Evolutionary conservation across 2,888 invertebrate species (phyloP), one percentile per base, ranked within the genome.

Genomic region (Trachelus tabidus): DNA sequence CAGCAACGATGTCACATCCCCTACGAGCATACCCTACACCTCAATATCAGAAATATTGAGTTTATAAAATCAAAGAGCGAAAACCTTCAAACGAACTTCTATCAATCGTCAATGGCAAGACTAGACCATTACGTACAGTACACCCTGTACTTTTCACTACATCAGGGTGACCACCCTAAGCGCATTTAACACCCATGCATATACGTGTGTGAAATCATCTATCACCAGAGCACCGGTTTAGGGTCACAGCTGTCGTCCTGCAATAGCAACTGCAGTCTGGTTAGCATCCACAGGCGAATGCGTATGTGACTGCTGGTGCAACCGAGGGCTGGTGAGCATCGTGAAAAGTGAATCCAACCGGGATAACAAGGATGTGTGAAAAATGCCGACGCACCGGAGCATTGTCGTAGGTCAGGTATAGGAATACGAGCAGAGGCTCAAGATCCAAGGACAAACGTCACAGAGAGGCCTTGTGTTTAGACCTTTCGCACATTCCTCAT

Each of bases 171-270:
- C 56, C 56, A 56, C 56, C 56, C 56, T 23, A 56, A 56, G 56
- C 56, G 56, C 56, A 23, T 75, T 73, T 56, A 75, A 69, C 75
- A 23, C 73, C 69, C 31, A 76, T 37, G 76, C 69, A 33, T 73
- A 74, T 73, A 75, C 76, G 73, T 37, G 75, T 84, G 85, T 82
- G 81, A 83, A 84, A 87, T 83, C 87, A 88, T 87, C 86, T 83
- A 23, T 56, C 56, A 56, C 2, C 56, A 9, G 23, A 56, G 23
- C 23, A 56, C 56, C 56, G 2, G 56, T 56, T 56, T 56, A 56
- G 56, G 56, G 9, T 56, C 56, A 23, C 56, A 56, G 56, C 56
- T 56, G 56, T 56, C 56, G 56, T 56, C 2, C 56, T 23, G 56
- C 9, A 56, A 2, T 23, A 23, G 56, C 56, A 56, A 56, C 56